phyloP scores from a whole-genome alignment of 2,888 invertebrate genomes.

The Leptinotarsa juncta region DNA sequence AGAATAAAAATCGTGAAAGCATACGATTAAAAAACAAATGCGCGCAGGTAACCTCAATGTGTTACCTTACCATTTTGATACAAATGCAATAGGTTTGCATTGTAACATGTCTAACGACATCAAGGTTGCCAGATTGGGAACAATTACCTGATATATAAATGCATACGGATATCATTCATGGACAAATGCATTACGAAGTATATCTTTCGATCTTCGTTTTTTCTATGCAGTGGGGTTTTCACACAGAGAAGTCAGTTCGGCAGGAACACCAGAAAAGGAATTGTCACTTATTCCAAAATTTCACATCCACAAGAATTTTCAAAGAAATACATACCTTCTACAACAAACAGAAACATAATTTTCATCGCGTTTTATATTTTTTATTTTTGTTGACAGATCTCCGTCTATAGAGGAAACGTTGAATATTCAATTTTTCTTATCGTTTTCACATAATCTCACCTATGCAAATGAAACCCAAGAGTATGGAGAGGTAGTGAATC shows the following conservation, averaged over 20 bases:
- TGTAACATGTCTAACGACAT: slow-evolving; percentile 14
- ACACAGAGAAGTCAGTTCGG: background rate
- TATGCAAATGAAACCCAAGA: too few relatives aligned
- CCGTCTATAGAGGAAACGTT: too few relatives aligned
- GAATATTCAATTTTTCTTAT: too few relatives aligned
- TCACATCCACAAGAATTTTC: too few relatives aligned
- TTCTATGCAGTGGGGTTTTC: background rate
- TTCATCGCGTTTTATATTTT: too few relatives aligned
- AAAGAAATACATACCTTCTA: too few relatives aligned
- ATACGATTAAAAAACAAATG: slow-evolving; percentile 36
- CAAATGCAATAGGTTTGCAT: slow-evolving; percentile 25
- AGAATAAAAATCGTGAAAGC: slow-evolving; percentile 37
- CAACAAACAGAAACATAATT: too few relatives aligned
- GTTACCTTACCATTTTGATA: slow-evolving; percentile 34
- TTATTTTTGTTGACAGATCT: too few relatives aligned
- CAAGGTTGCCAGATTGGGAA: slow-evolving; percentile 18
- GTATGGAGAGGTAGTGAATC: too few relatives aligned
- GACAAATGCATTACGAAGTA: background rate
- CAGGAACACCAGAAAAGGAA: background rate
- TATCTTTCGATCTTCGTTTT: background rate
- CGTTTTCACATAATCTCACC: too few relatives aligned
- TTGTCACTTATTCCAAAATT: background rate
- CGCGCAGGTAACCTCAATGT: slow-evolving; percentile 33
- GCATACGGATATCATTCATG: slow-evolving; percentile 1
- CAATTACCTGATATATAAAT: background rate